Conservation (phyloP, 2,888 invertebrate genomes). For the Carpatolechia fugitivella region DNA sequence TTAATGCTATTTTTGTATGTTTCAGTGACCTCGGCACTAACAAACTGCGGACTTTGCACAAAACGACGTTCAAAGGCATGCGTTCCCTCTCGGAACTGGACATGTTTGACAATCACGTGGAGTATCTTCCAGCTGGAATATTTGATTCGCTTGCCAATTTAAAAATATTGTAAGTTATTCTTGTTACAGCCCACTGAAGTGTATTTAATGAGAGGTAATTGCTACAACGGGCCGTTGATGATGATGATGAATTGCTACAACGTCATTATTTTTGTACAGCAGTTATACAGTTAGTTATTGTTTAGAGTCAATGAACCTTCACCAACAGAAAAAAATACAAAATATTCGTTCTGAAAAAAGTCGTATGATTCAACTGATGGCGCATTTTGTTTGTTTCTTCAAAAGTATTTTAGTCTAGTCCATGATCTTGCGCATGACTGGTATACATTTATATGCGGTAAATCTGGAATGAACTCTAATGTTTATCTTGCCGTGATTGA, state of each 20-base stretch:
- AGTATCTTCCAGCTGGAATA: slow-evolving; percentile 81
- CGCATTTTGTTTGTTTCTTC: not conserved
- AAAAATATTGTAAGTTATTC: slow-evolving; percentile 83
- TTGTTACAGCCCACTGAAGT: too few relatives aligned
- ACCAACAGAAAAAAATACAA: too few relatives aligned
- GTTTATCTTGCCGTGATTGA: not conserved
- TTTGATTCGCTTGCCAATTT: slow-evolving; percentile 82
- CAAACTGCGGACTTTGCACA: slow-evolving; percentile 82
- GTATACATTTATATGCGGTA: not conserved
- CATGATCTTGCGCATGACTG: not conserved
- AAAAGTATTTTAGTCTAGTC: not conserved
- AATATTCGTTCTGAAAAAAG: too few relatives aligned
- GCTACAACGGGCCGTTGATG: too few relatives aligned
- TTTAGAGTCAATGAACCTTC: too few relatives aligned
- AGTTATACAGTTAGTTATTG: not conserved
- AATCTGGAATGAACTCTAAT: not conserved
- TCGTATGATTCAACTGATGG: not conserved
- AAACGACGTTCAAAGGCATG: slow-evolving; percentile 83
- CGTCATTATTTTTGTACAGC: not conserved
- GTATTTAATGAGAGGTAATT: too few relatives aligned
- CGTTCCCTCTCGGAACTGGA: slow-evolving; percentile 82
- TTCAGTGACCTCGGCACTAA: slow-evolving; percentile 87
- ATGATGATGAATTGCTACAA: too few relatives aligned
- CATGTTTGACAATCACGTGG: slow-evolving; percentile 86
- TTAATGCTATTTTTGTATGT: not conserved